Percentiles rank a stretch among this genome's conserved stretches.
These are phyloP conservation scores for Protophormia terraenovae DNA, from an alignment of 2,888 invertebrate genomes.

Conservation along the genomic window DNA sequence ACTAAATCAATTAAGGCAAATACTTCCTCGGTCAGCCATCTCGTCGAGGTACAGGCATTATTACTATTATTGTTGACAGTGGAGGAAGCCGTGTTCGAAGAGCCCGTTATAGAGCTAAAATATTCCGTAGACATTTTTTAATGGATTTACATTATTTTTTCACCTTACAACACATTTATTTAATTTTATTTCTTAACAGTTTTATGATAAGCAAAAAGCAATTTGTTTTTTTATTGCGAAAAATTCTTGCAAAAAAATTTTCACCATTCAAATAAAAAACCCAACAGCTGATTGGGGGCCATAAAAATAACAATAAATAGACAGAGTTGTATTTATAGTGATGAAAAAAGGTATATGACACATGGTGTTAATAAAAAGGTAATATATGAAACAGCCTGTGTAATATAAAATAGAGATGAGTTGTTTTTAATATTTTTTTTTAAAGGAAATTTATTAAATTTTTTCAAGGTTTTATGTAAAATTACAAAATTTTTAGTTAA, in stretches of 20 bases:
- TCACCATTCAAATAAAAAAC: slow-evolving; percentile 64
- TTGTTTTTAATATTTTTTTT: too few relatives aligned
- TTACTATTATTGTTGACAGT: slow-evolving; percentile 38
- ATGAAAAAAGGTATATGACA: not conserved
- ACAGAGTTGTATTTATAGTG: not conserved
- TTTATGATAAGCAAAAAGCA: not conserved
- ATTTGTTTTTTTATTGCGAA: slow-evolving; percentile 62
- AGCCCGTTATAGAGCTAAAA: slow-evolving; percentile 58
- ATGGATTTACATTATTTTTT: slow-evolving; percentile 27
- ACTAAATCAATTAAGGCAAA: slow-evolving; percentile 79
- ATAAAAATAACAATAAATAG: slow-evolving; percentile 23
- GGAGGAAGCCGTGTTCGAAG: slow-evolving; percentile 47
- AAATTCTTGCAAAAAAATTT: slow-evolving; percentile 57
- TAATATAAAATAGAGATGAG: too few relatives aligned
- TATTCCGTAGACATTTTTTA: slow-evolving; percentile 67
- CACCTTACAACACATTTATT: not conserved
- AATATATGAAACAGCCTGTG: not conserved
- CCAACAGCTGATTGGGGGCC: slow-evolving; percentile 36
- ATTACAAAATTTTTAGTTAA: too few relatives aligned
- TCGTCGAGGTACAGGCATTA: slow-evolving; percentile 72
- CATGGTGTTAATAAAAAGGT: not conserved
- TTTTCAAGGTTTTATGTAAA: too few relatives aligned
- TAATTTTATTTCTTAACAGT: not conserved
- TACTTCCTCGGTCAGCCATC: slow-evolving; percentile 79
- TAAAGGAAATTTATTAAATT: too few relatives aligned